These are phyloP conservation scores for Cinclus cinclus DNA, from an alignment of 2,113 vertebrate genomes.

Conservation along the genomic window DNA sequence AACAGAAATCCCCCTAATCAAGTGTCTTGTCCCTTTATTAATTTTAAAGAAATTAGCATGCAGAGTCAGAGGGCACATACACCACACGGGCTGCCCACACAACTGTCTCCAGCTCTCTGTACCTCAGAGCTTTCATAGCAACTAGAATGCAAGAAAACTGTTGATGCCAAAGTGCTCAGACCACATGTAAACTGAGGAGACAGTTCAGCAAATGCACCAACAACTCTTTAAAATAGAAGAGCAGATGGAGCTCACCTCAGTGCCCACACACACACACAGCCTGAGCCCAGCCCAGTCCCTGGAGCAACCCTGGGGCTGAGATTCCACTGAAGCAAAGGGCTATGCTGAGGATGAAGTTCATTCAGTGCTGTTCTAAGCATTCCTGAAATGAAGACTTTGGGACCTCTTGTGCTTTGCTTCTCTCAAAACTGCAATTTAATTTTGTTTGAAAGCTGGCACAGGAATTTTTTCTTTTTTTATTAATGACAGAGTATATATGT, in stretches of 20 bases:
- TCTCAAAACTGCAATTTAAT: background rate
- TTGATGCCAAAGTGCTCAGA: background rate
- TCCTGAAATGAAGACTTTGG: background rate
- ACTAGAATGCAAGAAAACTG: background rate
- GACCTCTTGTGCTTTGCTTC: background rate
- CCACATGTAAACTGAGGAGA: background rate
- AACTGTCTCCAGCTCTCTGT: background rate
- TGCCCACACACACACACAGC: background rate
- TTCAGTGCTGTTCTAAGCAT: background rate
- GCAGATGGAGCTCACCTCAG: background rate
- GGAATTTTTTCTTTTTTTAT: background rate
- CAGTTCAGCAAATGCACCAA: background rate
- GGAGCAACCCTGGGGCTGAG: accelerated
- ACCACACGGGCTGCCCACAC: background rate
- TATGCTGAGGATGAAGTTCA: background rate
- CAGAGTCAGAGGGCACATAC: background rate
- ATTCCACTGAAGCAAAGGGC: background rate
- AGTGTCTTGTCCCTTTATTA: background rate
- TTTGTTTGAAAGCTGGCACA: background rate
- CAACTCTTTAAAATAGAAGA: accelerated
- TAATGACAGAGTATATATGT: background rate
- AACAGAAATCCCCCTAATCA: background rate
- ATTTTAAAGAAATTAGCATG: background rate
- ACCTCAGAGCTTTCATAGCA: background rate
- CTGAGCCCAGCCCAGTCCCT: background rate